A percentile compares a stretch with the other conserved stretches of the same genome.
Conservation (phyloP, 2,888 invertebrate species). For the Microplitis deprimator region DNA sequence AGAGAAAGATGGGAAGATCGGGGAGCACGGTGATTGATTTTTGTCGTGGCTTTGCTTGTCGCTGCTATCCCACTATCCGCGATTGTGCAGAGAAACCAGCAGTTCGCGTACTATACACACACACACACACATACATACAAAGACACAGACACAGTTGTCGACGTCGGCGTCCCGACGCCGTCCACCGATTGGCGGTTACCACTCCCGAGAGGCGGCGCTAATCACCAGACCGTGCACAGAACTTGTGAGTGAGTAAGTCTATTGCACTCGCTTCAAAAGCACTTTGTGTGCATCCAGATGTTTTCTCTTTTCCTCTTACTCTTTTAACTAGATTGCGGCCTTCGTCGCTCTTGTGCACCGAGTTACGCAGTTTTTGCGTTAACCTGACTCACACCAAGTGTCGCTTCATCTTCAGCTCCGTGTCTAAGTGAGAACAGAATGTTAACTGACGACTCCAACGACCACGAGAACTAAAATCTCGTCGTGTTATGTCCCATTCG, state of each 20-base stretch:
- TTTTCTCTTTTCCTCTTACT: constrained; percentile 40
- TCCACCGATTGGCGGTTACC: constrained; percentile 69
- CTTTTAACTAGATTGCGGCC: background rate
- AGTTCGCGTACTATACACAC: background rate
- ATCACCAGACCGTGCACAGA: constrained; percentile 70
- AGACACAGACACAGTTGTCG: constrained; percentile 55
- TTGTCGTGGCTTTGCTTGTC: constrained; percentile 70
- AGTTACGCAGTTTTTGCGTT: constrained; percentile 16
- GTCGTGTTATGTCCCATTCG: constrained; percentile 41
- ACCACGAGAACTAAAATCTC: constrained; percentile 61
- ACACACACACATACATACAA: constrained; percentile 41
- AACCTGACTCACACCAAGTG: constrained; percentile 19
- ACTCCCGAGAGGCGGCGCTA: constrained; percentile 71
- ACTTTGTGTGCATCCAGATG: constrained; percentile 63
- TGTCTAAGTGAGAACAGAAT: constrained; percentile 56
- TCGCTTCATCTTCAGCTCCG: constrained; percentile 19
- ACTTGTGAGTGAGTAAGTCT: constrained; percentile 60
- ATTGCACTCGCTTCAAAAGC: constrained; percentile 67
- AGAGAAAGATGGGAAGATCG: constrained; percentile 27
- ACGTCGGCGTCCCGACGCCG: constrained; percentile 69
- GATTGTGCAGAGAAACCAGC: constrained; percentile 57
- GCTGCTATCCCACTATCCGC: constrained; percentile 61
- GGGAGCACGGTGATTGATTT: constrained; percentile 68
- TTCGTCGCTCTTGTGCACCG: background rate
- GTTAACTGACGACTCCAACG: constrained; percentile 61